Conservation (phyloP, 2,888 invertebrate genomes). For the Helicoverpa assulta region DNA sequence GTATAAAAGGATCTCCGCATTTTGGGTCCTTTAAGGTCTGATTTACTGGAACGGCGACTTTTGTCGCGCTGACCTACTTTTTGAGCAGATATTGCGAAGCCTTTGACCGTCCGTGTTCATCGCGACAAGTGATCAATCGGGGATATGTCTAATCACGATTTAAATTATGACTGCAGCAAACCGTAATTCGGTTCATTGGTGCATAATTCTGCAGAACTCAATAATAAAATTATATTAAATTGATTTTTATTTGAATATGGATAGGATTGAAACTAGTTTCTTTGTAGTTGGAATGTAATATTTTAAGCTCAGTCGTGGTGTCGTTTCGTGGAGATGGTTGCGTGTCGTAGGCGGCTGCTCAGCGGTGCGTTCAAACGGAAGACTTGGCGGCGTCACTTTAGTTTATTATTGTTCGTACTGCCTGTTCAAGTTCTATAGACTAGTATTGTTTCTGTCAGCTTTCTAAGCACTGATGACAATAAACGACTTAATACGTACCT, state of each 20-base stretch:
- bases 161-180: constrained; percentile 33
- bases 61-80: constrained; percentile 72
- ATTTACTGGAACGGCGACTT: constrained; percentile 69
- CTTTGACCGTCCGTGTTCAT: constrained; percentile 42
- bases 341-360: constrained; percentile 69
- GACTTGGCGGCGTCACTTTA: constrained; percentile 67
- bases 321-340: constrained; percentile 57
- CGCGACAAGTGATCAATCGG: constrained; percentile 49
- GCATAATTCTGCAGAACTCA: constrained; percentile 12
- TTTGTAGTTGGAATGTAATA: constrained; percentile 17
- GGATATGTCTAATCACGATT: constrained; percentile 50
- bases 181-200: constrained; percentile 23
- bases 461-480: constrained; percentile 42
- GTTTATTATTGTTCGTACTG: constrained; percentile 61
- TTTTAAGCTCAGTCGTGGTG: constrained; percentile 39
- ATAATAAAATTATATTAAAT: constrained; percentile 4
- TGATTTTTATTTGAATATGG: constrained; percentile 6
- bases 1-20: constrained; percentile 68
- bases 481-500: constrained; percentile 35
- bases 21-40: constrained; percentile 69
- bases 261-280: constrained; percentile 32
- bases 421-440: constrained; percentile 46
- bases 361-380: constrained; percentile 71
- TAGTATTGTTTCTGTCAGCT: constrained; percentile 56
- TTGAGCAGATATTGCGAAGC: constrained; percentile 53